Evolutionary conservation across 2,797 vertebrate species (phyloP).

Genomic region (Tokudaia muenninki): DNA sequence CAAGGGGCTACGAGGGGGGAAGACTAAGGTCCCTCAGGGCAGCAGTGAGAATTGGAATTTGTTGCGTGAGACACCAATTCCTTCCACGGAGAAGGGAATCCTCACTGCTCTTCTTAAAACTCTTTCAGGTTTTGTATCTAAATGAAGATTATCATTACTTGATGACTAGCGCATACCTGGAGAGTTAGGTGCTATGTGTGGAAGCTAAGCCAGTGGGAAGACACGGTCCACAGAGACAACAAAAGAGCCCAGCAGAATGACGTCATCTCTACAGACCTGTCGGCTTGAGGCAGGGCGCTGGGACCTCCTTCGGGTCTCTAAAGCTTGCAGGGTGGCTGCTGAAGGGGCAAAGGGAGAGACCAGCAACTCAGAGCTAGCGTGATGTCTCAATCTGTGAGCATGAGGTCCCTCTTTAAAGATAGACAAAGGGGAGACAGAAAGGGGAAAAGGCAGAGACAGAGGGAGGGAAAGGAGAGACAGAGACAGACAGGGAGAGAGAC

Average conservation of each 20-base stretch:
- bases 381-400: neutral
- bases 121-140: neutral
- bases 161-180: neutral
- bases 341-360: fast-evolving
- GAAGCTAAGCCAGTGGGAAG: constrained; percentile 23
- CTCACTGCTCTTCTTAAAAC: neutral
- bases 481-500: neutral
- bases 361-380: neutral
- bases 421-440: neutral
- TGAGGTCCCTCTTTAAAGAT: neutral
- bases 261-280: neutral
- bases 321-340: neutral
- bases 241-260: neutral
- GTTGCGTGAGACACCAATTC: neutral
- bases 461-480: neutral
- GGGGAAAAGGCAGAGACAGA: no score
- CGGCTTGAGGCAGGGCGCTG: neutral
- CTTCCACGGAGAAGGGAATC: neutral
- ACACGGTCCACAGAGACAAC: neutral
- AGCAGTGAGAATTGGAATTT: neutral
- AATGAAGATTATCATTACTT: neutral
- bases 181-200: neutral
- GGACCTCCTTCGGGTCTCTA: neutral
- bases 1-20: neutral
- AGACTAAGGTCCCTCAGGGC: neutral